These are phyloP conservation scores for Aleiodes leptofemur DNA, from an alignment of 2,888 invertebrate genomes.

Conservation along the genomic window DNA sequence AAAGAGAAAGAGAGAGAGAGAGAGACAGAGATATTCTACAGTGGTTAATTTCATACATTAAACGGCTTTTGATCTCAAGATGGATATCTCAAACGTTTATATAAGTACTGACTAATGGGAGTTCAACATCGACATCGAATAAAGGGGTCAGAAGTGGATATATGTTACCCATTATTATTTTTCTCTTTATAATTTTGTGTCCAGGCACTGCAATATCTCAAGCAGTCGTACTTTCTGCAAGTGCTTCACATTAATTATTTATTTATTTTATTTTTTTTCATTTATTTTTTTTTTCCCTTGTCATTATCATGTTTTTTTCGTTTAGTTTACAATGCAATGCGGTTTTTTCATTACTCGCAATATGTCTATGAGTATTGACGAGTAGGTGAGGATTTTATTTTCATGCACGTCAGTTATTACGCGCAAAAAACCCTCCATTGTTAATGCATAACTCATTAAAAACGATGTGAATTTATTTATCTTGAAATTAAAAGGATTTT, in stretches of 20 bases:
- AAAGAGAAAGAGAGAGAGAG: background rate
- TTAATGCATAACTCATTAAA: constrained; percentile 13
- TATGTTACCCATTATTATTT: constrained; percentile 1
- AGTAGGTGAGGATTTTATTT: constrained; percentile 58
- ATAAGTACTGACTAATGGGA: constrained; percentile 42
- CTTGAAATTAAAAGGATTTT: constrained; percentile 8
- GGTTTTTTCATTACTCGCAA: constrained; percentile 48
- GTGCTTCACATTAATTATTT: constrained; percentile 8
- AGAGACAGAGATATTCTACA: background rate
- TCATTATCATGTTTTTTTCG: constrained; percentile 21
- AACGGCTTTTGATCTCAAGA: constrained; percentile 9
- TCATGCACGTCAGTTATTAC: constrained; percentile 12
- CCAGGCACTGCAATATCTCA: constrained; percentile 65
- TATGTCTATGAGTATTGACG: constrained; percentile 61
- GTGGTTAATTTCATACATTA: constrained; percentile 17
- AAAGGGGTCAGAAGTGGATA: constrained; percentile 30
- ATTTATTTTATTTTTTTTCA: constrained; percentile 9
- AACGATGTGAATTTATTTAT: constrained; percentile 11
- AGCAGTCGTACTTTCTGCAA: constrained; percentile 44
- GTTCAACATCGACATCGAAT: constrained; percentile 47
- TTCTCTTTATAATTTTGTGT: constrained; percentile 46
- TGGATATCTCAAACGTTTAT: constrained; percentile 23
- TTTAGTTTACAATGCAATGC: constrained; percentile 32
- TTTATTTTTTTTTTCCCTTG: constrained; percentile 22
- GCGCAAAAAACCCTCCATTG: constrained; percentile 25